Evolutionary conservation across 2,797 vertebrate genomes (phyloP).

Genomic region (Hybognathus amarus): DNA sequence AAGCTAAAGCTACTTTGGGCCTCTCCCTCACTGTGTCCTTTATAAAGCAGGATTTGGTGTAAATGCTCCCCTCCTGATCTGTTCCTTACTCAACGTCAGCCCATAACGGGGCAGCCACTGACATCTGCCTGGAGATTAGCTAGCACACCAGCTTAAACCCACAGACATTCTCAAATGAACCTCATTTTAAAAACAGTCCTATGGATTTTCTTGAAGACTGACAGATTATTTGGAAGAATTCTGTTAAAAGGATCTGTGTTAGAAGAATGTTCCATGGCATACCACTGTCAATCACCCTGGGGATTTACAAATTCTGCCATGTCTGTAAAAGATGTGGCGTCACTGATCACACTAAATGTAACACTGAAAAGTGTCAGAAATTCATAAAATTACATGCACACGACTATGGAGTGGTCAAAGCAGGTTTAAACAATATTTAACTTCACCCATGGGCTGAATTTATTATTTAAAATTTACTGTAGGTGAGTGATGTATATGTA

Average conservation of each 20-base stretch:
- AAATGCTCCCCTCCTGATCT: conserved; percentile 47
- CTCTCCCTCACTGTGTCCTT: conserved; percentile 44
- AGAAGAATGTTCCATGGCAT: conserved; percentile 7
- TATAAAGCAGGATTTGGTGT: conserved; percentile 54
- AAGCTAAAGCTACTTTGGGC: conserved; percentile 50
- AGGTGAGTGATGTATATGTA: not conserved
- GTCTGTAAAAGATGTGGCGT: conserved; percentile 18
- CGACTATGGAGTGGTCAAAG: not conserved
- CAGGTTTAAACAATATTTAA: not conserved
- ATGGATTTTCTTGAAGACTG: conserved; percentile 49
- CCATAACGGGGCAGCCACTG: conserved; percentile 17
- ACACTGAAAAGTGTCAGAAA: conserved; percentile 7
- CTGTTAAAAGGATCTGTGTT: conserved; percentile 41
- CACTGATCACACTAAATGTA: not conserved
- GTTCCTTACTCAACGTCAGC: conserved; percentile 37
- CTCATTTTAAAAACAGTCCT: conserved; percentile 51
- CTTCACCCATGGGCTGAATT: not conserved
- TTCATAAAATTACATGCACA: not conserved
- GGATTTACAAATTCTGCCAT: conserved; percentile 9
- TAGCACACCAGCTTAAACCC: conserved; percentile 43
- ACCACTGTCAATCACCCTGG: conserved; percentile 43
- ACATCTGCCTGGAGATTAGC: conserved; percentile 50
- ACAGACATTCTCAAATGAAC: conserved; percentile 49
- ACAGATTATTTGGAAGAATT: conserved; percentile 53
- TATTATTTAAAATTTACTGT: not conserved